Base-by-base conservation (phyloP, 2,797 vertebrate genomes). In the Chaetophractus vellerosus region DNA sequence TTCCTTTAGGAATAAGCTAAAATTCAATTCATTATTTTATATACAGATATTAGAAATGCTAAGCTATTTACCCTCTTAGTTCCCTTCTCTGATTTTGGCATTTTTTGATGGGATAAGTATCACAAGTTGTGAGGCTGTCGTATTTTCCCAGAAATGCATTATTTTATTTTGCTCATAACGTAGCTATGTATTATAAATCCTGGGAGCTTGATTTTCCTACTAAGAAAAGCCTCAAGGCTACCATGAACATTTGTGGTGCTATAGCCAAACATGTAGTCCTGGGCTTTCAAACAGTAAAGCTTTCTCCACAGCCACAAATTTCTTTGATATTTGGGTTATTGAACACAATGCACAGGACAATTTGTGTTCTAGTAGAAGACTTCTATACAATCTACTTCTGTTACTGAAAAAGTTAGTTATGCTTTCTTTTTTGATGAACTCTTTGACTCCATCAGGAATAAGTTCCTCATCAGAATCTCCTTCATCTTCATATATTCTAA, bases 371-470 rank as follows among this genome's bases (percentile, higher is more conserved):
- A 99, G 5, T n/a, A 38, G 71, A 81, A 84, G 66, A 50, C 23
- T n/a, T 55, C 31, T 98, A 98, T 98, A 99, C 99, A 99, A 99
- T 98, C 38, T 9, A 45, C 45, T 10, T 99, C 99, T 71, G 99
- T 99, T 97, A 99, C 99, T 96, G 99, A 97, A 76, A 99, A 98
- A 0, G 99, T 99, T 93, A 99, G 98, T 97, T 99, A 98, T 75
- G 99, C 99, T 94, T 99, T 99, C 98, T 99, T 99, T 97, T 99
- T 98, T 45, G 33, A 99, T 99, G 83, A 99, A 99, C 86, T 99
- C 98, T 98, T 98, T 98, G 90, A 99, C 99, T 33, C 99, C 98
- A 93, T 99, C 99, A 97, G 99, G 99, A 79, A 99, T 41, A 55
- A 99, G 99, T 96, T 99, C 99, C 98, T 99, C 99, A 48, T 99